Evolutionary conservation across 2,888 invertebrate species (phyloP), one percentile per base, ranked within the genome.

Genomic region (Drosophila villosipedis): DNA sequence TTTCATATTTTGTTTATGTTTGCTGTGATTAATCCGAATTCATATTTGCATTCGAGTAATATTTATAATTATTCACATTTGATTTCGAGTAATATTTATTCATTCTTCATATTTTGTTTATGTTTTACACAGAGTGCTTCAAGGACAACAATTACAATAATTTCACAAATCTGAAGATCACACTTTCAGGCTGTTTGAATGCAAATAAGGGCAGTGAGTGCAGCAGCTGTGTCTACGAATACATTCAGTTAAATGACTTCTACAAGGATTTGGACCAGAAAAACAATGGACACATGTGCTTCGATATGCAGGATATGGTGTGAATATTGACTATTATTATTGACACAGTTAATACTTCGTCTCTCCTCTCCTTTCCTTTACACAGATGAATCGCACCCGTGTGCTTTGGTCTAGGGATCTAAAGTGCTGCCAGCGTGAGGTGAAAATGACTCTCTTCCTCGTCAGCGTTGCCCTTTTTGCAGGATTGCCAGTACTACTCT

Each of bases 341-440:
- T 35, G 0, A 1, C 3, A 12, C 19, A 14, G 0, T 19, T 43
- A 58, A 43, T 57, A 9, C 19, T 3, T 9, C 0, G 4, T 9
- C 16, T 28, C 35, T 28, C n/a, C 0, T 22, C 14, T 14, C 22
- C 4, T 25, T 6, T 9, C 9, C 25, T 25, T 4, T 7, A 16
- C 10, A 3, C 57, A 92, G 92, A 93, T 92, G 93, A 92, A 92
- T 67, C 84, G 83, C 35, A 92, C 92, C 1, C 91, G 92, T 2
- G 70, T 75, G 0, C 35, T 43, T 0, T 92, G 92, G 92, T 92
- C 92, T 0, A 92, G 85, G 54, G 83, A 82, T 4, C 68, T 90
- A 0, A 82, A 91, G 0, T 92, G 92, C 58, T 92, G 92, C 37
- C 83, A 84, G 25, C 91, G 92, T 1, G 82, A 91, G 30, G 83